phyloP scores from a whole-genome alignment of 2,113 vertebrate genomes.

The Scytalopus superciliaris region DNA sequence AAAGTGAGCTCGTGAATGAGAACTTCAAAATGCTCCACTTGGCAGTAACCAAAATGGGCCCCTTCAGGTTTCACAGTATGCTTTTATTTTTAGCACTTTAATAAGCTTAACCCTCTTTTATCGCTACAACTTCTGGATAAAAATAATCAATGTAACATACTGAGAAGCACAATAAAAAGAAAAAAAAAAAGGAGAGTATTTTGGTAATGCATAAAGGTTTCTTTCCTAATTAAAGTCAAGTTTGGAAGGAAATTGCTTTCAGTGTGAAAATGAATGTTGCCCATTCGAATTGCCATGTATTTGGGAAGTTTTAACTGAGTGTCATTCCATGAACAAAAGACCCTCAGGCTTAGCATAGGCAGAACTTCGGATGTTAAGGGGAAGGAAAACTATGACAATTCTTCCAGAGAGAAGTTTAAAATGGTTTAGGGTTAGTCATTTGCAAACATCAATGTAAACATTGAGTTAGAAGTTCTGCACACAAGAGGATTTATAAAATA shows the following conservation, averaged over 20 bases:
- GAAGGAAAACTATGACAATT: neutral
- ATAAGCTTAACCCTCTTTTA: slow-evolving; percentile 23
- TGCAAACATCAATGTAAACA: neutral
- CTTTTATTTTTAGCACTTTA: slow-evolving; percentile 32
- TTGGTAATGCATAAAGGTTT: neutral
- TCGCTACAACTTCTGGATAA: neutral
- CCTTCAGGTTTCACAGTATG: neutral
- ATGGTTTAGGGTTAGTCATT: neutral
- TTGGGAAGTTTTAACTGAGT: neutral
- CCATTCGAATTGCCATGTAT: neutral
- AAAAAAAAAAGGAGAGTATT: neutral
- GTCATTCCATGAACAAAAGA: neutral
- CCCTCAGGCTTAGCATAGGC: neutral
- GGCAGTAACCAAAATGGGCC: slow-evolving; percentile 16
- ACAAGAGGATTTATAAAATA: neutral
- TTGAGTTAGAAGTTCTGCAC: neutral
- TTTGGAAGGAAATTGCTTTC: neutral
- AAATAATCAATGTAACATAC: neutral
- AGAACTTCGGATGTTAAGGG: neutral
- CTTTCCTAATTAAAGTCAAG: slow-evolving; percentile 19
- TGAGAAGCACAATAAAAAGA: neutral
- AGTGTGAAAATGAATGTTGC: neutral
- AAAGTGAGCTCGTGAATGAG: neutral
- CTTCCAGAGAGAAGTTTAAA: neutral
- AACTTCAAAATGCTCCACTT: neutral